Base-by-base conservation (phyloP, 2,113 vertebrate species). In the Lichenostomus cassidix region DNA sequence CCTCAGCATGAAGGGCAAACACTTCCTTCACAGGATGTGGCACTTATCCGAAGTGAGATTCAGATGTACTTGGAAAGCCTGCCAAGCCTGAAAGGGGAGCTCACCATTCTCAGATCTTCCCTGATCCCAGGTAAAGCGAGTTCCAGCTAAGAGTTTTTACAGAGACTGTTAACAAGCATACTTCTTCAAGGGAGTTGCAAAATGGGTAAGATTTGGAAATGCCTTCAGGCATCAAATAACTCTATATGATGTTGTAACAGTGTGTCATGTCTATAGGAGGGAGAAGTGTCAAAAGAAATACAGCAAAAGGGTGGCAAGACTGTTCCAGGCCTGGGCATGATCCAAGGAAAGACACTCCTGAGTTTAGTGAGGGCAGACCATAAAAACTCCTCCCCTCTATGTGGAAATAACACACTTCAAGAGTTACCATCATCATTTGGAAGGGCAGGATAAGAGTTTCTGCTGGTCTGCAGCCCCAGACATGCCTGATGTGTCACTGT, bases 91-190 rank as follows among this genome's bases (percentile, higher is more conserved):
- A 98, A 93, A 55, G 99, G 99, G 42, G 94, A 98, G 7, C 70
- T 99, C 65, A 94, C 78, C 9, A 95, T 98, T 60, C 98, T 99
- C 47, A 98, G 69, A 74, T 99, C 99, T 50, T 87, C 97, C 21
- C 87, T 98, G 47, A 98, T 99, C 47, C 98, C 99, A 98, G 99
- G 99, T 99, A 98, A 90, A 39, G 10, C 52, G 18, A 60, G 91
- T 56, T 71, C 24, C 63, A 83, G 49, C 10, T 92, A 74, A 46
- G 5, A 59, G 25, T 22, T 86, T 92, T 89, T 87, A 67, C 19
- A 25, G 23, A 58, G 22, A 12, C 28, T 75, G 39, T 65, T 89
- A 31, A 21, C 16, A 41, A 60, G 31, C 22, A 29, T 83, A 31
- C 18, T 85, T 74, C 12, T 87, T 92, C 71, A 90, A 92, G 49